Evolutionary conservation across 2,113 vertebrate genomes (phyloP).

Genomic region (Lepisosteus oculatus): DNA sequence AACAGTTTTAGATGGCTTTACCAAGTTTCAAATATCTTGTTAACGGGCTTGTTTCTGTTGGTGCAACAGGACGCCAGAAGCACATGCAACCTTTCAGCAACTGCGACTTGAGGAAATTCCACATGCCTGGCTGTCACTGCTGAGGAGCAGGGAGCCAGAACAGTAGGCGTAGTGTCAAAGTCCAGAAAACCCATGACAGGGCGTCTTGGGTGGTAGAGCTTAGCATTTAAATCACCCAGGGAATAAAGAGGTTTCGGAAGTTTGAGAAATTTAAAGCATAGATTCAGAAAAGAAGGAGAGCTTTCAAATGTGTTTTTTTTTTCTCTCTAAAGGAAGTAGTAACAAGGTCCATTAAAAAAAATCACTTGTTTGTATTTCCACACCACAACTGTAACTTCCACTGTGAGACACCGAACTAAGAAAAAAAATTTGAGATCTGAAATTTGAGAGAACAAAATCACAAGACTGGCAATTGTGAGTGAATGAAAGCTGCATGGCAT

Average conservation of each 20-base stretch:
- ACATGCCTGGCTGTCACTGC: conserved; percentile 21
- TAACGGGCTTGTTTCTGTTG: background rate
- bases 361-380: no score
- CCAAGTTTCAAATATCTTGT: conserved; percentile 3
- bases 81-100: conserved; percentile 33
- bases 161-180: conserved; percentile 10
- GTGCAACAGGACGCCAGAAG: background rate
- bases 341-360: no score
- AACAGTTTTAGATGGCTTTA: background rate
- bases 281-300: background rate
- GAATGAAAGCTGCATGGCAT: no score
- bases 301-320: no score
- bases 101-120: conserved; percentile 35
- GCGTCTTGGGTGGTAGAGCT: conserved; percentile 30
- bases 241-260: background rate
- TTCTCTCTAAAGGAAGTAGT: no score
- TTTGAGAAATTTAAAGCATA: background rate
- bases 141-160: conserved; percentile 27
- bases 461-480: no score
- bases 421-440: no score
- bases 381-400: no score
- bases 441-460: no score
- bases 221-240: background rate
- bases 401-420: no score
- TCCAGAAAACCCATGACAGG: conserved; percentile 24